Evolutionary conservation across 2,888 invertebrate genomes (phyloP).

Genomic region (Petrolisthes cinctipes): DNA sequence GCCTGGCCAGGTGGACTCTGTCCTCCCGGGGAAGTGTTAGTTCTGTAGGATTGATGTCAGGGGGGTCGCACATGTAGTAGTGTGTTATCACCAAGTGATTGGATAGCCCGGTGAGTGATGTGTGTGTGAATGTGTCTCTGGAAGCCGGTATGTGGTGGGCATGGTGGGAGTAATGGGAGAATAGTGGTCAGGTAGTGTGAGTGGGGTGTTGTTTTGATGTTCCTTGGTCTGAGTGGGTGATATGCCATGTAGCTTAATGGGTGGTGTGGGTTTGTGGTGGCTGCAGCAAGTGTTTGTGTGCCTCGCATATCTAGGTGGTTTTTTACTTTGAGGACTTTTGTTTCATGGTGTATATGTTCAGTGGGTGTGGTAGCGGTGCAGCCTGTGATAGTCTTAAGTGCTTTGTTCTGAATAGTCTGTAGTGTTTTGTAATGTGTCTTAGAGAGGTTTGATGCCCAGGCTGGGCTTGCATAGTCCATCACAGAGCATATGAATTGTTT

Average conservation of each 20-base stretch:
- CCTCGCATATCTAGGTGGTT: conserved; percentile 5
- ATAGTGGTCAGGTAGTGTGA: too few species aligned
- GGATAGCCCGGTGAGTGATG: too few species aligned
- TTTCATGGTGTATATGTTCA: not conserved
- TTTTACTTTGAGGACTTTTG: conserved; percentile 6
- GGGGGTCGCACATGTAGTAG: too few species aligned
- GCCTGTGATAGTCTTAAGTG: conserved; percentile 9
- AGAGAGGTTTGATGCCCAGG: too few species aligned
- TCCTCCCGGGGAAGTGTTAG: too few species aligned
- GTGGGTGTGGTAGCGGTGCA: conserved; percentile 7
- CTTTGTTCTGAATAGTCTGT: conserved; percentile 12
- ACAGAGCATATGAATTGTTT: too few species aligned
- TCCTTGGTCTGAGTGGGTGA: conserved; percentile 2
- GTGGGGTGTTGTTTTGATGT: conserved; percentile 18
- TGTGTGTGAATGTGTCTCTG: too few species aligned
- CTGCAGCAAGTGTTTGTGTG: conserved; percentile 14
- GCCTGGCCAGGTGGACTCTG: not conserved
- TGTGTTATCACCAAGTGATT: too few species aligned
- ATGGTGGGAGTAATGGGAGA: too few species aligned
- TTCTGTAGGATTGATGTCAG: too few species aligned
- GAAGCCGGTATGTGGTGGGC: too few species aligned
- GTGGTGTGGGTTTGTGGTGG: conserved; percentile 3
- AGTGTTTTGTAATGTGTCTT: conserved; percentile 4
- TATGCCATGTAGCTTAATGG: conserved; percentile 1
- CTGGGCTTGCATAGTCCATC: too few species aligned